Evolutionary conservation across 2,797 vertebrate species (phyloP), one percentile per base, ranked within the genome.

Genomic region (Acrossocheilus fasciatus): DNA sequence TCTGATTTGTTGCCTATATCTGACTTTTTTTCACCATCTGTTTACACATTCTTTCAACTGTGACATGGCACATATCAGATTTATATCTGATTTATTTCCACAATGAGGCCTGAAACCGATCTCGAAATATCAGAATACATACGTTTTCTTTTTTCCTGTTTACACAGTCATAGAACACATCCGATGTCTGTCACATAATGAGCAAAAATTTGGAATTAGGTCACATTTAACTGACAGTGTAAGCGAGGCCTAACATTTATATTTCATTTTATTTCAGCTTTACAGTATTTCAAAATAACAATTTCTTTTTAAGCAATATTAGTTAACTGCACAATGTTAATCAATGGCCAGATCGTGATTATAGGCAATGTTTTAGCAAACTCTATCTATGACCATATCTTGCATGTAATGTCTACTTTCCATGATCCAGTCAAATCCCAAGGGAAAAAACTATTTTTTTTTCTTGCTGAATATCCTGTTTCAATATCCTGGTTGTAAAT

Each of bases 401-500:
- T 78, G 54, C 23, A 62, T 78, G 54, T 26, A 26, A 78, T 62
- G 23, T 62, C 36, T 36, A 18, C 23, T 78, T 62, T 78, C 14
- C 20, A 36, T 57, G 20, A 39, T 57, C 50, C 34, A 57, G 34
- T 62, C 23, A 62, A 43, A 79, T 62, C 36, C 14, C 54, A 43
- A 2, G 59, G 30, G 50, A 23, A 75, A 74, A 74, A 45, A 0
- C 4, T 6, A 15, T 10, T 0, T 43, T n/a, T 43, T n/a, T 15
- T 76, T 36, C 12, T n/a, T 57, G 6, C 11, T 59, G 12, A 59
- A 59, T 78, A 6, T 78, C 36, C 36, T 17, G 52, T 59, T 78
- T 59, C 14, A 78, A 17, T 78, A 41, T 18, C 20, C 76, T 59
- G 23, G 4, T 79, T 79, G 14, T 62, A 79, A 79, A 62, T 57